Evolutionary conservation across 1,140 invertebrate genomes (phyloP), one percentile per base, ranked within the genome.

Genomic region (Zaprionus africanus): DNA sequence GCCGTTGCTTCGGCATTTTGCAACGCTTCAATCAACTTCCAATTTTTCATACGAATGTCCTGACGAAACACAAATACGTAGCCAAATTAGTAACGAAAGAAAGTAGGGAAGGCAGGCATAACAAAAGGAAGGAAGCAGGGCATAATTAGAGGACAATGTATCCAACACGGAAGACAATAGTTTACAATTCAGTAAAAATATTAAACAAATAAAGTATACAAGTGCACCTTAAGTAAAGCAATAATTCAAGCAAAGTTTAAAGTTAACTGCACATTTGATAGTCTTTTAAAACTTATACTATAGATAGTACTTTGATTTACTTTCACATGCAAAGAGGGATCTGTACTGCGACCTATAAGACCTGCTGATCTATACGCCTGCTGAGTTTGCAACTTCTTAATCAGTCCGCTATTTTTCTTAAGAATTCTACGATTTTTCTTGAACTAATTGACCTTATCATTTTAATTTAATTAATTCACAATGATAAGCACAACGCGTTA

Each of bases 1-100:
- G 93, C 65, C 93, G 92, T 94, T 93, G 93, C 94, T 93, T 96
- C 95, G 78, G 96, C 95, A 76, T 94, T 95, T 93, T 96, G 95
- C 94, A 97, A 95, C 93, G 96, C 96, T 94, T 97, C 96, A 96
- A 97, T 96, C 93, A 96, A 95, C 95, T 97, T 97, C 96, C 96
- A 97, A 94, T 97, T 97, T 94, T 96, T 97, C 94, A 94, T 95
- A 94, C 96, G 95, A 93, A 97, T 95, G 91, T 97, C 96, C 96
- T 97, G 84, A 81, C 78, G 82, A 81, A 82, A 90, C 67, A 79
- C 69, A 80, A 74, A 78, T 77, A 90, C 85, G 85, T 68, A 49
- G 82, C 75, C 67, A 34, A 53, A 84, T 79, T 81, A 90, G 71
- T 85, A 78, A 38, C 36, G 58, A 38, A 57, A 53, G 49, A 28